A percentile compares a stretch with the other conserved stretches of the same genome.
Evolutionary conservation across 1,140 invertebrate species (phyloP).

Genomic region (Drosophila nasuta): DNA sequence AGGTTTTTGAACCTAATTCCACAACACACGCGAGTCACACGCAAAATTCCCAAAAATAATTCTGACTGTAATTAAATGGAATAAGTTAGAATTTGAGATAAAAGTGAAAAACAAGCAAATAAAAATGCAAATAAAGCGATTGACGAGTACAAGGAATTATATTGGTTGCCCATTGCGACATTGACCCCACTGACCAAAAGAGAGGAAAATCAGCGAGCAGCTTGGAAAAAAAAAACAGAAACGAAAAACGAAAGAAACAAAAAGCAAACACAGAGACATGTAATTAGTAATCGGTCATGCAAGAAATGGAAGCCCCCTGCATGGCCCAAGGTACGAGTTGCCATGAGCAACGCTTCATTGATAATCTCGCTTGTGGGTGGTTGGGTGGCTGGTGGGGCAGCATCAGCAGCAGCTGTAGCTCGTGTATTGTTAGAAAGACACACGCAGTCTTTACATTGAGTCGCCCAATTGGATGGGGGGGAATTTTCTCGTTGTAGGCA

Average conservation of each 20-base stretch:
- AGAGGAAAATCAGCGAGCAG: slow-evolving; percentile 10
- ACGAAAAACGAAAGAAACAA: slow-evolving; percentile 36
- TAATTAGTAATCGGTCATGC: slow-evolving; percentile 83
- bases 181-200: slow-evolving; percentile 70
- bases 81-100: slow-evolving; percentile 25
- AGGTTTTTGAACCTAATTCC: slow-evolving; percentile 41
- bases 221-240: too few species aligned
- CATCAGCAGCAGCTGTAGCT: slow-evolving; percentile 13
- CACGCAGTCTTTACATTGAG: slow-evolving; percentile 61
- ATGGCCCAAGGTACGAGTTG: slow-evolving; percentile 39
- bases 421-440: slow-evolving; percentile 58
- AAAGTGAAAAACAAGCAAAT: background rate
- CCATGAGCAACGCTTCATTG: slow-evolving; percentile 68
- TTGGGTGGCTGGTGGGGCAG: slow-evolving; percentile 22
- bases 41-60: slow-evolving; percentile 5
- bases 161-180: slow-evolving; percentile 71
- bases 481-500: slow-evolving; percentile 53
- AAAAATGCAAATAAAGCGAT: background rate
- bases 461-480: slow-evolving; percentile 65
- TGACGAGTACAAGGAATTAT: slow-evolving; percentile 19
- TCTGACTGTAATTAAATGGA: slow-evolving; percentile 37
- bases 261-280: slow-evolving; percentile 55
- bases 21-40: background rate
- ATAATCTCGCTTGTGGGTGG: slow-evolving; percentile 46
- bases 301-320: slow-evolving; percentile 71